Conservation (phyloP, 2,113 vertebrate species). For the Ciconia boyciana region DNA sequence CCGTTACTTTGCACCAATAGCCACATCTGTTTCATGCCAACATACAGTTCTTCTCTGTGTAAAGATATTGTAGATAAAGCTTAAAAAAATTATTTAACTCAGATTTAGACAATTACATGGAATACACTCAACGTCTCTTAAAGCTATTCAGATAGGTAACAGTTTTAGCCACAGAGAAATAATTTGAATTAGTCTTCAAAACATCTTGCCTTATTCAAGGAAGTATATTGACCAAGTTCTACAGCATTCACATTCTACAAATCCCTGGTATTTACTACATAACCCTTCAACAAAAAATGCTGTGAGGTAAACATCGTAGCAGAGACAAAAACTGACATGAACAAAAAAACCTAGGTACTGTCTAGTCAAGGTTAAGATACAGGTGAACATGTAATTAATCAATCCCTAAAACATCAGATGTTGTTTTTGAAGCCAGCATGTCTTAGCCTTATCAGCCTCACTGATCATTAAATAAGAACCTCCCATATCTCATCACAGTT, state of each 20-base stretch:
- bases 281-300: background rate
- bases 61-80: background rate
- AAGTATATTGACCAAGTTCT: background rate
- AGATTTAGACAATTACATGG: background rate
- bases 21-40: background rate
- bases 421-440: background rate
- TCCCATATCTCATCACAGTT: background rate
- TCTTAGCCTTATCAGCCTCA: background rate
- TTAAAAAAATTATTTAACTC: background rate
- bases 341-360: background rate
- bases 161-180: background rate
- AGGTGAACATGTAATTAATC: background rate
- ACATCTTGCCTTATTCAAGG: background rate
- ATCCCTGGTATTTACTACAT: background rate
- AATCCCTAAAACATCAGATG: background rate
- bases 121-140: background rate
- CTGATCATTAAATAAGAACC: background rate
- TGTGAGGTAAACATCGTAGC: background rate
- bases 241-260: background rate
- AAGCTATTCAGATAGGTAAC: background rate
- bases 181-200: background rate
- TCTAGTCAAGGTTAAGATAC: background rate
- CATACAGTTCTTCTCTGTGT: background rate
- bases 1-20: background rate
- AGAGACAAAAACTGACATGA: background rate